These are phyloP conservation scores for Trissolcus brochymenae DNA, from an alignment of 2,888 invertebrate genomes.

Conservation along the genomic window DNA sequence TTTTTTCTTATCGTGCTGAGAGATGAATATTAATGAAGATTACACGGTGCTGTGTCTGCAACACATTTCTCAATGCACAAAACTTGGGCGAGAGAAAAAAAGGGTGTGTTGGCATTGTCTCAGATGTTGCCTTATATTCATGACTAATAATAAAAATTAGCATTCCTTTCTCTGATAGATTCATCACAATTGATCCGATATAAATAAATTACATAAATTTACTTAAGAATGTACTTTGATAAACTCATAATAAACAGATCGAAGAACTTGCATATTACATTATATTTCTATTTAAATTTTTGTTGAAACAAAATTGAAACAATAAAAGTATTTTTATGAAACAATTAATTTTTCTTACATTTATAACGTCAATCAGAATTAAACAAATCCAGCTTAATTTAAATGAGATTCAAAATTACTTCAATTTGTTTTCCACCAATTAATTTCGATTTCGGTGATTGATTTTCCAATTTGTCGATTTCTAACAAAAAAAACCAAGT, in stretches of 20 bases:
- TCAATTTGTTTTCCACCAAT: no score
- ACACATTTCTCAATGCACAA: slow-evolving; percentile 21
- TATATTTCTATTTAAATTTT: no score
- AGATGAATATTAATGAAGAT: slow-evolving; percentile 17
- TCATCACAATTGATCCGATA: slow-evolving; percentile 22
- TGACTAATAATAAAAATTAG: slow-evolving; percentile 30
- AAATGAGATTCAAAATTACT: no score
- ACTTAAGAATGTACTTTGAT: not conserved
- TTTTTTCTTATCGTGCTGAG: slow-evolving; percentile 4
- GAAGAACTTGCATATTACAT: not conserved
- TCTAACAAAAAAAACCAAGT: no score
- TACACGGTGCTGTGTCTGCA: not conserved
- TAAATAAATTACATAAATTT: slow-evolving; percentile 7
- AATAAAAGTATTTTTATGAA: no score
- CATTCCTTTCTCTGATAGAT: slow-evolving; percentile 30
- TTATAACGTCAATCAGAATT: no score
- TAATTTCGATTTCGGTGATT: no score
- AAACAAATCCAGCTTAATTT: no score
- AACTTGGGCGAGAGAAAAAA: slow-evolving; percentile 20
- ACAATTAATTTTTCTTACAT: no score
- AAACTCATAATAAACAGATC: not conserved
- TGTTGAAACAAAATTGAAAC: no score
- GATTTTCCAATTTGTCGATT: no score
- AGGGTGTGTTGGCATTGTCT: slow-evolving; percentile 39
- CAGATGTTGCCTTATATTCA: slow-evolving; percentile 20